phyloP scores from a whole-genome alignment of 2,797 vertebrate species.

The Rhinogobio ventralis region DNA sequence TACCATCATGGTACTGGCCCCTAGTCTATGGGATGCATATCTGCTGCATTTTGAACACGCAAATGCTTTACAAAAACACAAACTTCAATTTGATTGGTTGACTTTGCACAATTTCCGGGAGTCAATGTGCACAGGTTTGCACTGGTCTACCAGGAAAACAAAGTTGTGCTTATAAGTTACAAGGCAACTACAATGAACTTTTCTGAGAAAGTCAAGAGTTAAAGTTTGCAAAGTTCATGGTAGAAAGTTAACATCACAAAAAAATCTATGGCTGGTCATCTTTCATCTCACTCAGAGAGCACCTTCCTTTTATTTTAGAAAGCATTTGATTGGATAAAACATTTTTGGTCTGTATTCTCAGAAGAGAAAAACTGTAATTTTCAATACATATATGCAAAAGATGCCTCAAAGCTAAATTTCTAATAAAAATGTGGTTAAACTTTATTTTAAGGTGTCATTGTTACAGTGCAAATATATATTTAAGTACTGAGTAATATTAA shows the following conservation, averaged over 20 bases:
- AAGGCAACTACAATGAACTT: background rate
- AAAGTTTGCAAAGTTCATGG: background rate
- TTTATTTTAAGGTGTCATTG: no score
- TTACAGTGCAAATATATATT: no score
- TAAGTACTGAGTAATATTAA: no score
- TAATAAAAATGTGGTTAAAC: no score
- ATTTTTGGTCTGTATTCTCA: background rate
- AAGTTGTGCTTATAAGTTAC: background rate
- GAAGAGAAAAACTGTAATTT: background rate
- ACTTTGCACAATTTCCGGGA: background rate
- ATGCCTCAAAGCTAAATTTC: background rate
- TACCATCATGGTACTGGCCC: no score
- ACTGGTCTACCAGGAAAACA: background rate
- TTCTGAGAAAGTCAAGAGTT: background rate
- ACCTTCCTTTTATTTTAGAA: background rate
- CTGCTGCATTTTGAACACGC: background rate
- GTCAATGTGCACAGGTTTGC: background rate
- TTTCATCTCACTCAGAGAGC: background rate
- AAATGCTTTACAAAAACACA: conserved; percentile 3
- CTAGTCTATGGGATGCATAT: background rate
- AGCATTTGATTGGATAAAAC: background rate
- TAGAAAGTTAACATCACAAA: background rate
- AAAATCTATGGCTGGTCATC: background rate
- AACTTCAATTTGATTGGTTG: background rate
- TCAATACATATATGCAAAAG: background rate